Conservation (phyloP, 2,797 vertebrate species). For the Halcyon chelicuti region DNA sequence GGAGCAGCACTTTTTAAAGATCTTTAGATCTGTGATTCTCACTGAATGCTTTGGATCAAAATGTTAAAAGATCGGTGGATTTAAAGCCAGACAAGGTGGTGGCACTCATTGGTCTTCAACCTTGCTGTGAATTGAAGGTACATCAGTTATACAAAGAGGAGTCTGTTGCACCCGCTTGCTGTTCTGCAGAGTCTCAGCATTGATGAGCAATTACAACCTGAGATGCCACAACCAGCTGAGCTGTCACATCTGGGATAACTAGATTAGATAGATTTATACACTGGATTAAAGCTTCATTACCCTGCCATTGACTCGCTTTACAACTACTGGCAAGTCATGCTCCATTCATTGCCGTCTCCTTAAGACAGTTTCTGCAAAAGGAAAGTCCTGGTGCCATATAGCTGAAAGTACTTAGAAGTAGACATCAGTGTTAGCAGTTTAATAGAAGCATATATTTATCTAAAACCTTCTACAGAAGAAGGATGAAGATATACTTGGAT, state of each 20-base stretch:
- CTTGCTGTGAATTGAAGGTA: background rate
- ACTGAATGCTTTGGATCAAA: background rate
- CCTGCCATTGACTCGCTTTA: accelerated
- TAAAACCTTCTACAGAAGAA: background rate
- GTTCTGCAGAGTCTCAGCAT: background rate
- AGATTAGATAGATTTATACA: background rate
- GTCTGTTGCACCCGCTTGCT: background rate
- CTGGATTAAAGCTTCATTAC: background rate
- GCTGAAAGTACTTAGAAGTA: background rate
- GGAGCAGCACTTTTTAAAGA: background rate
- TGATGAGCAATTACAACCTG: background rate
- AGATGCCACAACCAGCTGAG: background rate
- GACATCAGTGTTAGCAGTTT: background rate
- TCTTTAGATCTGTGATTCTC: background rate
- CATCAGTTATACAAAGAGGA: background rate
- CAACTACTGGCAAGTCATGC: background rate
- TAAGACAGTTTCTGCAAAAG: background rate
- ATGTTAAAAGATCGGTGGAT: background rate
- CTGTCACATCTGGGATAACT: background rate
- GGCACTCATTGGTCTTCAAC: background rate
- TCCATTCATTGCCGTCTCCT: background rate
- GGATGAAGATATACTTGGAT: background rate
- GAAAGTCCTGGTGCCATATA: background rate
- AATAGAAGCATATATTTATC: background rate
- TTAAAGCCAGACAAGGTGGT: background rate